Base-by-base conservation (phyloP, 2,797 vertebrate species). In the Argya squamiceps region DNA sequence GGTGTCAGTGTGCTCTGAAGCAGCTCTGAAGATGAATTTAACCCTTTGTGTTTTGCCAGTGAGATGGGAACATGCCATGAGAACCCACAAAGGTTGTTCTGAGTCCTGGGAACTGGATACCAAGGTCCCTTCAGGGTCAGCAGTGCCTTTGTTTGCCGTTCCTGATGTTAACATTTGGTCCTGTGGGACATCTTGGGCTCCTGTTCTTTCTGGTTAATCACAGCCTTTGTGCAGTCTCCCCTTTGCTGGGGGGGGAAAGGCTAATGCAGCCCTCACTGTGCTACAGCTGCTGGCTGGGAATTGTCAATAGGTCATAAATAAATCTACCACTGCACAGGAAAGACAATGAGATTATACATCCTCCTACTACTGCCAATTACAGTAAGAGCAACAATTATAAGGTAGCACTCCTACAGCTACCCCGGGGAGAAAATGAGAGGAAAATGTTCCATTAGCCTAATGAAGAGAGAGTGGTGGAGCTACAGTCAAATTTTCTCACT, bases 371-470 rank as follows among this genome's bases (percentile, higher is more conserved):
- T 97, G 97, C 96, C 98, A 98, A 98, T 98, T 98, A 98, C 92
- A 84, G 96, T 98, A 97, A 98, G 97, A 98, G 97, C 97, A 97
- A 98, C 98, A 98, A 98, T 98, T 98, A 98, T 97, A 98, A 98
- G 97, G 98, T 96, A 97, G 98, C 94, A 97, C 98, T 98, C 97
- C 97, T 97, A 98, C 97, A 98, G 97, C 88, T 95, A 95, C 97
- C 98, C 98, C 97, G 53, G 96, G 91, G 98, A 97, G 98, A 98
- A 98, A 98, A 98, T 98, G 97, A 98, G 97, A 97, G 97, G 96
- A 98, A 98, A 98, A 93, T 98, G 98, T 98, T 98, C 98, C 98
- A 98, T 98, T 98, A 98, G 98, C 97, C 95, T 98, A 98, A 98
- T 98, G 98, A 98, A 98, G 98, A 98, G 97, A 97, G 96, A 88